Evolutionary conservation across 2,888 invertebrate species (phyloP), one percentile per base, ranked within the genome.

Genomic region (Drosophila buzzatii): DNA sequence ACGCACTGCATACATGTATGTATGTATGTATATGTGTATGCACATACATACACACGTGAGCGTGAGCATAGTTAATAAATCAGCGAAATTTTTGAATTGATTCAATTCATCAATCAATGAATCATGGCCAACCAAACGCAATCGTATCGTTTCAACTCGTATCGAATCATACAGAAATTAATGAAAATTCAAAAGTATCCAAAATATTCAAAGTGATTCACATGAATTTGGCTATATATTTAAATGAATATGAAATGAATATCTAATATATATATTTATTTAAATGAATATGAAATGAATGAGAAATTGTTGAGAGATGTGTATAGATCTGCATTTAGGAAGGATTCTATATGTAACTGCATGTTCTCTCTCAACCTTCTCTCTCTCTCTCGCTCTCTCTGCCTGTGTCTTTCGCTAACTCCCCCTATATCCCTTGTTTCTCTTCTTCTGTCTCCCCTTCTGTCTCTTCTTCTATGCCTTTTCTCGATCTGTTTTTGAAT

Each of bases 91-190:
- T 33, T n/a, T 37, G 51, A 33, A 57, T 45, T 47, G 53, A 45
- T 60, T 69, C 70, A 57, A 62, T 59, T 49, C 56, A 63, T 68
- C 56, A 66, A 67, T 55, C 55, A 55, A 41, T 55, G 55, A 55
- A 55, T 55, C 65, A 55, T 55, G 45, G 14, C 42, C 35, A 33
- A 18, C 31, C 41, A 52, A 56, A 27, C 18, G 31, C 68, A 68
- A 56, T 56, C 52, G 58, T 58, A 68, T 68, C 41, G 52, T 6
- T 12, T 20, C 33, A 18, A 14, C 2, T 51, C 27, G 31, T 27
- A 55, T 27, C 23, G 35, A 35, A 31, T 27, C 16, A 16, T 20
- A 2, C 27, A 9, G n/a, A 53, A 53, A 39, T 51, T 27, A 6
- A 35, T n/a, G 39, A 20, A 44, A 42, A 35, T 23, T 35, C 57